Percentiles rank a stretch among this genome's conserved stretches.
phyloP scores from a whole-genome alignment of 30 jellyfish, hydroid and myxozoan genomes.

The Aurelia sp. region DNA sequence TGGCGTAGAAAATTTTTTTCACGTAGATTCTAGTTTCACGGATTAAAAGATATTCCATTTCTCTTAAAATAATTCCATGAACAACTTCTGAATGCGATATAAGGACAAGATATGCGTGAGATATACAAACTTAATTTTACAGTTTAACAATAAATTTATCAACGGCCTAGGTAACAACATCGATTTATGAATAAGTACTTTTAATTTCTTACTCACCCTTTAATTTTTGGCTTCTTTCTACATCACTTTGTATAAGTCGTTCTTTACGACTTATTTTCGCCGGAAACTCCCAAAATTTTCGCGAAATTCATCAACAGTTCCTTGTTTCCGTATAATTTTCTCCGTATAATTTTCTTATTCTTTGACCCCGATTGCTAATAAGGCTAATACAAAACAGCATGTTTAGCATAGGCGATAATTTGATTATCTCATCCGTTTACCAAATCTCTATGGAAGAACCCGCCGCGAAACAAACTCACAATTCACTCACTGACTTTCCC shows the following conservation, averaged over 20 bases:
- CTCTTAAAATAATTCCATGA: too few relatives aligned
- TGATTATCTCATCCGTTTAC: constrained; percentile 70
- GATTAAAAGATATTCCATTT: too few relatives aligned
- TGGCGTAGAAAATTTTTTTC: too few relatives aligned
- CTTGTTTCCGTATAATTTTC: too few relatives aligned
- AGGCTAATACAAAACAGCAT: neutral
- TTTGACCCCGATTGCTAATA: constrained; percentile 1
- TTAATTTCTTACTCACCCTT: neutral
- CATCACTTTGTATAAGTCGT: neutral
- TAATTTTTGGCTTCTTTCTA: neutral
- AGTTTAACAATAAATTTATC: neutral
- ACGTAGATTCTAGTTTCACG: too few relatives aligned
- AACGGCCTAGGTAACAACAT: too few relatives aligned
- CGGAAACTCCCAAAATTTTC: too few relatives aligned
- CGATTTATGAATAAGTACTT: neutral
- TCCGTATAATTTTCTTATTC: too few relatives aligned
- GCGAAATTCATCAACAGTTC: too few relatives aligned
- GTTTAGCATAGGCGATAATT: constrained; percentile 38
- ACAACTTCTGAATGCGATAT: neutral
- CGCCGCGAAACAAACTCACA: constrained; percentile 26
- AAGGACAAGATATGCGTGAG: neutral
- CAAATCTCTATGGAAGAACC: constrained; percentile 47
- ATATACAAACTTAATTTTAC: neutral
- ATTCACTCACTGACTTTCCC: constrained; percentile 48
- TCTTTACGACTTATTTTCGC: neutral